Percentiles rank a stretch among this genome's conserved stretches.
phyloP scores from a whole-genome alignment of 2,797 vertebrate genomes.

The Centropyge bicolor region DNA sequence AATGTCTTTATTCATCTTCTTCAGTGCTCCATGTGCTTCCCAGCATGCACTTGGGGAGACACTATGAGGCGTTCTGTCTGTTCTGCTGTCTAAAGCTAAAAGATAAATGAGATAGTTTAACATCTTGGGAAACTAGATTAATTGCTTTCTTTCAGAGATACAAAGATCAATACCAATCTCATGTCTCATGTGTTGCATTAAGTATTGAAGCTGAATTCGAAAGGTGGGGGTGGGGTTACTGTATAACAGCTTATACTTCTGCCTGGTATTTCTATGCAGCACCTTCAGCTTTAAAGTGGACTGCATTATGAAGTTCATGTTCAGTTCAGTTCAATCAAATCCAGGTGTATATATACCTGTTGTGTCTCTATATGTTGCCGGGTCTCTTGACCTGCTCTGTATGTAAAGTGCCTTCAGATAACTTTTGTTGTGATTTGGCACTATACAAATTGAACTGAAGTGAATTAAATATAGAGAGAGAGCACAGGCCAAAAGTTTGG shows the following conservation, averaged over 20 bases:
- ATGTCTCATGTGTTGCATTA: neutral
- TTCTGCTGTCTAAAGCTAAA: neutral
- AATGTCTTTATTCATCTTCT: neutral
- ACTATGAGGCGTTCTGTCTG: neutral
- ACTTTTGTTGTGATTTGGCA: too few relatives aligned
- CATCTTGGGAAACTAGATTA: neutral
- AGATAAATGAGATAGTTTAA: neutral
- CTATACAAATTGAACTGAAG: too few relatives aligned
- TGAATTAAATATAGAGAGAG: too few relatives aligned
- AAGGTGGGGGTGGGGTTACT: neutral
- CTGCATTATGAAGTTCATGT: neutral
- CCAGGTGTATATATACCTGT: too few relatives aligned
- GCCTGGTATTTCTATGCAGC: neutral
- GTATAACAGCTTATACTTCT: neutral
- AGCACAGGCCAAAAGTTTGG: too few relatives aligned
- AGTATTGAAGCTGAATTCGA: neutral
- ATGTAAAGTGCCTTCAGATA: too few relatives aligned
- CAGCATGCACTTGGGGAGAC: neutral
- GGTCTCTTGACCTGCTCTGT: too few relatives aligned
- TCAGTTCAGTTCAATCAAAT: neutral
- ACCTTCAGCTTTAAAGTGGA: neutral
- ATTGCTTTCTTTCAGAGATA: neutral
- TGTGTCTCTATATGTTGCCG: too few relatives aligned
- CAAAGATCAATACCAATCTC: neutral
- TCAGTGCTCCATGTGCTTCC: neutral